A percentile compares a stretch with the other conserved stretches of the same genome.
These are phyloP conservation scores for Larimichthys crocea DNA, from an alignment of 2,113 vertebrate genomes.

Conservation along the genomic window DNA sequence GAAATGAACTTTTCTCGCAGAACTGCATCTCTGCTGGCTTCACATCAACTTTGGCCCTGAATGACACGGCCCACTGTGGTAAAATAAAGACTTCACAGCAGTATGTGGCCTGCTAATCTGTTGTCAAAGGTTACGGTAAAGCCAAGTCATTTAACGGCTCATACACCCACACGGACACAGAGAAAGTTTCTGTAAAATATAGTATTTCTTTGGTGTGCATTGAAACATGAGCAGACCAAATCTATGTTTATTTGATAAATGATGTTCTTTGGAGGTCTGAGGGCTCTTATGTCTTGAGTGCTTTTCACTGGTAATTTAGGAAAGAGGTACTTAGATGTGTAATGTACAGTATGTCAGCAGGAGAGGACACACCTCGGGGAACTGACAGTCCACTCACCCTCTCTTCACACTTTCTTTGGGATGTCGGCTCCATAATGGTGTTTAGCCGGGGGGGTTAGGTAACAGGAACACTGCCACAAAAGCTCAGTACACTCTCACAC, in stretches of 20 bases:
- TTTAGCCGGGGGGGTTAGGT: conserved; percentile 38
- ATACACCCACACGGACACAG: not conserved
- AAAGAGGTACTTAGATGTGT: conserved; percentile 10
- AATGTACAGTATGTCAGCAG: not conserved
- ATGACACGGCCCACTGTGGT: too few relatives aligned
- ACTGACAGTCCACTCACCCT: conserved; percentile 10
- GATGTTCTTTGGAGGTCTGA: conserved; percentile 12
- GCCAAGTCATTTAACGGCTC: not conserved
- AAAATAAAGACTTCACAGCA: not conserved
- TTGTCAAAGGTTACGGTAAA: not conserved
- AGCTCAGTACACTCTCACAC: not conserved
- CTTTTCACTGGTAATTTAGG: conserved; percentile 21
- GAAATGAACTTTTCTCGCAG: conserved; percentile 11
- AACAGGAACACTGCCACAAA: conserved; percentile 10
- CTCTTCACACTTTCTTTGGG: conserved; percentile 34
- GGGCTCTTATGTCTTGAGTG: conserved; percentile 50
- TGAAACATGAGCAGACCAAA: conserved; percentile 18
- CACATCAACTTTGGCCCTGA: not conserved
- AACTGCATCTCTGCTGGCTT: not conserved
- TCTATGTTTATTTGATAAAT: conserved; percentile 54
- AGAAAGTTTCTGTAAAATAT: not conserved
- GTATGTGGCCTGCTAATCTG: not conserved
- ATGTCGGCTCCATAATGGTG: conserved; percentile 14
- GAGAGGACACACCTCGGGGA: conserved; percentile 3
- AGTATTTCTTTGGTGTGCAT: not conserved